These are phyloP conservation scores for Nomada fucata DNA, from an alignment of 2,888 invertebrate genomes.

Conservation along the genomic window DNA sequence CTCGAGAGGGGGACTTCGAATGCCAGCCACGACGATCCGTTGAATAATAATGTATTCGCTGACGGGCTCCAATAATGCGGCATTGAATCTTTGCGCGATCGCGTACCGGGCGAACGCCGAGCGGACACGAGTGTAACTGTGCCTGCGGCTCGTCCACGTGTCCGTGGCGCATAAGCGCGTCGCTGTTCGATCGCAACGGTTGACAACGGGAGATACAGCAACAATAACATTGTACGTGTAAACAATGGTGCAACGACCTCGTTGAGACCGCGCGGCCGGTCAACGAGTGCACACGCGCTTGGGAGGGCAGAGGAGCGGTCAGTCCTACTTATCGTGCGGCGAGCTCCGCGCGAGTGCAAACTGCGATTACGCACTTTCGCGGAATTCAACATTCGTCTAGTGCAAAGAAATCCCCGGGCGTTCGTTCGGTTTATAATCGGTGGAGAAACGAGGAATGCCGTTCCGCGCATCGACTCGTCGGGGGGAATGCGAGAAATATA, in stretches of 20 bases:
- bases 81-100: conserved; percentile 37
- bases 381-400: not conserved
- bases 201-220: conserved; percentile 64
- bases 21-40: conserved; percentile 60
- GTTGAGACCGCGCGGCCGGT: conserved; percentile 23
- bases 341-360: not conserved
- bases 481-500: not conserved
- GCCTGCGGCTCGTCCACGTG: conserved; percentile 21
- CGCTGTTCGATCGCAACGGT: conserved; percentile 65
- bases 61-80: conserved; percentile 39
- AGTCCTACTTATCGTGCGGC: not conserved
- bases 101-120: not conserved
- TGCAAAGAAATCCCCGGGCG: not conserved
- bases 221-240: conserved; percentile 69
- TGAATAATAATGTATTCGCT: conserved; percentile 65
- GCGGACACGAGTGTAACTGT: conserved; percentile 6
- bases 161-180: conserved; percentile 55
- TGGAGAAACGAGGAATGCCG: too few species aligned
- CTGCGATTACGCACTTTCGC: not conserved
- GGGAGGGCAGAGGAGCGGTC: conserved; percentile 15
- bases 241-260: conserved; percentile 72
- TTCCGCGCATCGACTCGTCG: not conserved
- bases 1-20: conserved; percentile 19
- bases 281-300: conserved; percentile 40
- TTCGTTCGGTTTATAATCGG: not conserved